Conservation (phyloP, 2,113 vertebrate species). For the Blennius ocellaris region DNA sequence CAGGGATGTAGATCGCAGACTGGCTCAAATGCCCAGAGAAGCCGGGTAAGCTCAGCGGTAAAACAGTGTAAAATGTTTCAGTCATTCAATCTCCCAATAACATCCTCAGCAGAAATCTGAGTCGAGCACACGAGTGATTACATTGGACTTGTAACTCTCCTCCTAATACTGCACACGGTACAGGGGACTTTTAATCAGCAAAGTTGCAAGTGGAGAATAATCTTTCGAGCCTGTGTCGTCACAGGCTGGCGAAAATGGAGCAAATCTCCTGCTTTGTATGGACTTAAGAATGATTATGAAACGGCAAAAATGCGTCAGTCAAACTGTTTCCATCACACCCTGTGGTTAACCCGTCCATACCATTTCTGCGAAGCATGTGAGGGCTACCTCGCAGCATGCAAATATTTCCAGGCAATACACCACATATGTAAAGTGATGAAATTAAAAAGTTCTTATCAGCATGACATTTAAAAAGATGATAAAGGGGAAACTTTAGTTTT, state of each 20-base stretch:
- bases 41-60: conserved; percentile 39
- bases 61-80: conserved; percentile 2
- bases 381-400: conserved; percentile 26
- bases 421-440: conserved; percentile 16
- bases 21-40: conserved; percentile 23
- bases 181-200: conserved; percentile 77
- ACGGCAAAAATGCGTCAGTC: conserved; percentile 61
- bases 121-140: conserved; percentile 58
- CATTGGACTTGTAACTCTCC: conserved; percentile 46
- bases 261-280: conserved; percentile 72
- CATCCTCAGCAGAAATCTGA: conserved; percentile 33
- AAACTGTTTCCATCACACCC: conserved; percentile 51
- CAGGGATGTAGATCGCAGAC: background rate
- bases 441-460: conserved; percentile 12
- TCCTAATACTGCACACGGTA: conserved; percentile 60
- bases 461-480: conserved; percentile 1
- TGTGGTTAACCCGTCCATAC: conserved; percentile 56
- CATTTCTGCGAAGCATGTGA: conserved; percentile 3
- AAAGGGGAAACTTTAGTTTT: background rate
- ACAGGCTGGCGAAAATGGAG: conserved; percentile 59
- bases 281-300: conserved; percentile 77
- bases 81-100: conserved; percentile 23
- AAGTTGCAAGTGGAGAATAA: conserved; percentile 69
- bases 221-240: conserved; percentile 71
- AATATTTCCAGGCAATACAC: conserved; percentile 26